Percentiles rank a stretch among this genome's conserved stretches.
Conservation (phyloP, 2,888 invertebrate genomes). For the Quadroppia sp. region DNA sequence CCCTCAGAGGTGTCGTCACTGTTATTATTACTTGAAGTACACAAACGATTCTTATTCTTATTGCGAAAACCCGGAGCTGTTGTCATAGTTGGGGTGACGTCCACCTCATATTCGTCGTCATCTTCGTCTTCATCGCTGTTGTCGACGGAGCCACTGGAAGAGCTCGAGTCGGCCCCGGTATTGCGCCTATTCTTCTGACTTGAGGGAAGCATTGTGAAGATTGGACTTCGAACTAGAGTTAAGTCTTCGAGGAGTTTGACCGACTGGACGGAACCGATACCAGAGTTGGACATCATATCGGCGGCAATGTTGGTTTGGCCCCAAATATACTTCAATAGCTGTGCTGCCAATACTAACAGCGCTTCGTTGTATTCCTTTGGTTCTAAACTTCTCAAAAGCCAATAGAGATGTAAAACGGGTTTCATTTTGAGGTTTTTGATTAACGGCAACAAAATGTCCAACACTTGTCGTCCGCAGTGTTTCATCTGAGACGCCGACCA, state of each 20-base stretch:
- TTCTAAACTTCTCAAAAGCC: conserved; percentile 76
- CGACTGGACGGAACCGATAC: not conserved
- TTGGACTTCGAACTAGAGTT: conserved; percentile 33
- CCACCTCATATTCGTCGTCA: conserved; percentile 40
- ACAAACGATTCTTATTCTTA: not conserved
- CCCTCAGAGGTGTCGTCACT: conserved; percentile 29
- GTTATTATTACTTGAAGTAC: conserved; percentile 35
- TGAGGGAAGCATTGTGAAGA: conserved; percentile 38
- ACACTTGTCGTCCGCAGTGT: conserved; percentile 88
- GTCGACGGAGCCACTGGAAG: conserved; percentile 41
- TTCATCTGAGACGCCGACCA: conserved; percentile 94
- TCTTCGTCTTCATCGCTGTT: conserved; percentile 44
- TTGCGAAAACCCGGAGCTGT: conserved; percentile 1
- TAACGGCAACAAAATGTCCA: conserved; percentile 80
- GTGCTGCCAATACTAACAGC: conserved; percentile 83
- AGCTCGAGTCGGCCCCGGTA: conserved; percentile 8
- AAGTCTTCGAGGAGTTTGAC: conserved; percentile 33
- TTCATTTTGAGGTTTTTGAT: conserved; percentile 83
- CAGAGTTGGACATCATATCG: conserved; percentile 1
- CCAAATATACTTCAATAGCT: conserved; percentile 86
- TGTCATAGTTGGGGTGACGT: not conserved
- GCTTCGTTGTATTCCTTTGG: conserved; percentile 89
- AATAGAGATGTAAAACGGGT: conserved; percentile 81
- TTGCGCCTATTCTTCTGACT: conserved; percentile 13
- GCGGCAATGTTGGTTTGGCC: conserved; percentile 58